phyloP scores from a whole-genome alignment of 1,140 invertebrate genomes.

The Drosophila nikananu region DNA sequence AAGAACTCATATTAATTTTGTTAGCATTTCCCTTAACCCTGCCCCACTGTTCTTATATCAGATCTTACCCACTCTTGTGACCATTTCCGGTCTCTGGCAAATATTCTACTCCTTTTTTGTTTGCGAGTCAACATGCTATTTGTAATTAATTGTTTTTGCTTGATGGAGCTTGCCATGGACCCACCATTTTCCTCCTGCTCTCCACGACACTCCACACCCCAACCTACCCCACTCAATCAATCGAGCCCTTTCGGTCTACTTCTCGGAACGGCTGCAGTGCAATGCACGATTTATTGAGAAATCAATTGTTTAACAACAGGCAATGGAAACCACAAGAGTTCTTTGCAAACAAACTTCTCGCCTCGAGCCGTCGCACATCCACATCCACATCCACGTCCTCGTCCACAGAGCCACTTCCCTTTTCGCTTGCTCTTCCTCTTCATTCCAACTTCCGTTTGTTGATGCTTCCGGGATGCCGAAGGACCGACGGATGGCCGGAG shows the following conservation, averaged over 20 bases:
- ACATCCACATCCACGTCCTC: conserved; percentile 23
- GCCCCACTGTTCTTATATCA: conserved; percentile 23
- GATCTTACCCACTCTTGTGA: conserved; percentile 2
- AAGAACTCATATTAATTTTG: no score
- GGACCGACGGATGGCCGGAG: not conserved
- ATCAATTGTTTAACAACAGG: conserved; percentile 84
- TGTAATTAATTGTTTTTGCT: conserved; percentile 83
- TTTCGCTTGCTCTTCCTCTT: conserved; percentile 8
- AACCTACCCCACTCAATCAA: conserved; percentile 33
- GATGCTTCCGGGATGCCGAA: conserved; percentile 46
- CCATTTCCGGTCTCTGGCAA: conserved; percentile 29
- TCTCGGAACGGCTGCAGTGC: conserved; percentile 58
- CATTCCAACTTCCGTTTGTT: conserved; percentile 70
- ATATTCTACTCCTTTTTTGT: conserved; percentile 61
- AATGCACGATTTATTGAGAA: conserved; percentile 83
- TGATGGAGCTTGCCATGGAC: conserved; percentile 51
- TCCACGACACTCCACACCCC: not conserved
- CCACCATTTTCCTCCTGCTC: not conserved
- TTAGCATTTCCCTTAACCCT: no score
- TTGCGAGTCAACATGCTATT: conserved; percentile 81
- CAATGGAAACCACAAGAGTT: conserved; percentile 83
- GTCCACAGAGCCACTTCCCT: conserved; percentile 9
- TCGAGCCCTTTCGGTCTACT: conserved; percentile 50
- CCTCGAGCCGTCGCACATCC: conserved; percentile 68
- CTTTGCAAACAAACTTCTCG: conserved; percentile 83